Evolutionary conservation across 2,797 vertebrate species (phyloP).

Genomic region (Darevskia mixta): DNA sequence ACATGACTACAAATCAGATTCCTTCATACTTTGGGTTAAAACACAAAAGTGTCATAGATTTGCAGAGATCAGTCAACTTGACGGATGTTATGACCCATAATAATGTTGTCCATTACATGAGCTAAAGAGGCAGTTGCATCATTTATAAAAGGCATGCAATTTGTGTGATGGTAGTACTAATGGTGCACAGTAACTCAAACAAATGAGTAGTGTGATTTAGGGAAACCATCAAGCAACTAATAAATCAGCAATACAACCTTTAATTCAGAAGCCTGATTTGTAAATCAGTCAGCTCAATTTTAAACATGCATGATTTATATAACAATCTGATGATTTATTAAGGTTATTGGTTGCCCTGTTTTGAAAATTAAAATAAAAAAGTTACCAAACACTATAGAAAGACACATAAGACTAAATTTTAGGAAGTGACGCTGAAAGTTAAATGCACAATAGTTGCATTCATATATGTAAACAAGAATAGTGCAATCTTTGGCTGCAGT

Average conservation of each 20-base stretch:
- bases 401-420: constrained; percentile 27
- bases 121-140: constrained; percentile 32
- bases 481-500: too few species aligned
- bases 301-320: constrained; percentile 54
- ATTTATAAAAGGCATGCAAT: constrained; percentile 37
- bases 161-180: constrained; percentile 40
- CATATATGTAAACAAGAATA: not conserved
- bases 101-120: constrained; percentile 40
- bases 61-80: not conserved
- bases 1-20: constrained; percentile 25
- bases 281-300: constrained; percentile 46
- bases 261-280: constrained; percentile 53
- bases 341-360: not conserved
- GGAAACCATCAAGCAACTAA: constrained; percentile 49
- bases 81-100: constrained; percentile 30
- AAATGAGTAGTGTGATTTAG: constrained; percentile 51
- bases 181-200: constrained; percentile 31
- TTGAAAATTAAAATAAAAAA: constrained; percentile 21
- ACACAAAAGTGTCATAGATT: constrained; percentile 3
- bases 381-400: not conserved
- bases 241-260: constrained; percentile 49
- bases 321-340: constrained; percentile 41
- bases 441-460: not conserved
- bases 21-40: constrained; percentile 10
- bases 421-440: not conserved